Percentiles rank a stretch among this genome's conserved stretches.
Conservation (phyloP, 1,140 invertebrate genomes). For the Leptinotarsa undecemlineata region DNA sequence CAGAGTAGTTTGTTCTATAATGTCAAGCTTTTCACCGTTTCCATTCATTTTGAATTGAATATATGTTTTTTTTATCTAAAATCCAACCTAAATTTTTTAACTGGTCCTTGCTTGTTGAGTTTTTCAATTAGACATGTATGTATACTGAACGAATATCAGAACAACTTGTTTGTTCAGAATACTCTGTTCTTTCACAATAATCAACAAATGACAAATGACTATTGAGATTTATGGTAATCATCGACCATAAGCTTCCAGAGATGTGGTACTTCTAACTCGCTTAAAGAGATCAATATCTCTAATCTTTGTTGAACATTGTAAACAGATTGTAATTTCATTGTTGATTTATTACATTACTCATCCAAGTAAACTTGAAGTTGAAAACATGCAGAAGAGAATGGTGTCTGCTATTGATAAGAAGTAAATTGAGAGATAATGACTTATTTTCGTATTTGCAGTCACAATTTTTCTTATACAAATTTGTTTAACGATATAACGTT, state of each 20-base stretch:
- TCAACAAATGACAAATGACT: no score
- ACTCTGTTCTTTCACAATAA: no score
- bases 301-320: conserved; percentile 15
- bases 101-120: no score
- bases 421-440: conserved; percentile 3
- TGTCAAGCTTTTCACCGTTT: no score
- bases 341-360: conserved; percentile 23
- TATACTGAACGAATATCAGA: no score
- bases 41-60: no score
- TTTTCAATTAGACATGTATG: no score
- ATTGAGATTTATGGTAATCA: no score
- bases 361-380: conserved; percentile 22
- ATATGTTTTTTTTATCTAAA: no score
- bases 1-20: no score
- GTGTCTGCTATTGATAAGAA: conserved; percentile 14
- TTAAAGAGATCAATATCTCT: conserved; percentile 12
- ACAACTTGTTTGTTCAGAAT: no score
- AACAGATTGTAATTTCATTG: conserved; percentile 16
- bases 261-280: not conserved
- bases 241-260: not conserved
- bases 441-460: not conserved
- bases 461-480: not conserved
- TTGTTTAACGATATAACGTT: not conserved
- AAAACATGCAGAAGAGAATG: conserved; percentile 13
- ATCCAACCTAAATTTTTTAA: no score